Evolutionary conservation across 2,888 invertebrate genomes (phyloP).

Genomic region (Drosophila buzzatii): DNA sequence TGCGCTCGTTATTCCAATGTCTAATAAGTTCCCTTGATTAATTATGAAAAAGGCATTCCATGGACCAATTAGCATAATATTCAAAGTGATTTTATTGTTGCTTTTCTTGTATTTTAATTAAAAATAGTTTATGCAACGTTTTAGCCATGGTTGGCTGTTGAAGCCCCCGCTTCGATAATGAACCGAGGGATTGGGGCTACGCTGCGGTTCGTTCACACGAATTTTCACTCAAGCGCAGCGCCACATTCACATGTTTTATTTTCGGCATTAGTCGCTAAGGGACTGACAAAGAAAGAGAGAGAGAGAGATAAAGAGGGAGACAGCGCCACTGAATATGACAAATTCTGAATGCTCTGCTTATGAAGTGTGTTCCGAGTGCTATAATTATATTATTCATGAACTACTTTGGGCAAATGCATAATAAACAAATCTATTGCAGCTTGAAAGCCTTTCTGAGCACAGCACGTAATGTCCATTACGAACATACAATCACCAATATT

Average conservation of each 20-base stretch:
- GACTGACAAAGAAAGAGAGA: background rate
- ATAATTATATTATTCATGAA: background rate
- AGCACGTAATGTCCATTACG: background rate
- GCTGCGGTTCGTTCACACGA: conserved; percentile 70
- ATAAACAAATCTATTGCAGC: background rate
- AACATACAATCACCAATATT: background rate
- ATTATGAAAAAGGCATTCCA: conserved; percentile 25
- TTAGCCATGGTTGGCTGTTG: conserved; percentile 22
- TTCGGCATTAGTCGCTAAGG: conserved; percentile 45
- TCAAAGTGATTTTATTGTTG: conserved; percentile 11
- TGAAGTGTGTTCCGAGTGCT: too few species aligned
- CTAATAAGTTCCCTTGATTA: conserved; percentile 14
- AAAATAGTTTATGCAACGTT: conserved; percentile 24
- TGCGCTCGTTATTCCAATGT: background rate
- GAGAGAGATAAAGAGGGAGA: background rate
- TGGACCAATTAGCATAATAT: conserved; percentile 15
- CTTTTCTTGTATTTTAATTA: conserved; percentile 5
- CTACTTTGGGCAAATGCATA: too few species aligned
- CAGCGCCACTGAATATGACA: background rate
- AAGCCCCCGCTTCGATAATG: conserved; percentile 11
- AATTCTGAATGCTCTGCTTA: conserved; percentile 25
- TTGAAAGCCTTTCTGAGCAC: background rate
- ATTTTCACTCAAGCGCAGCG: conserved; percentile 68
- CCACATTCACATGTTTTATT: conserved; percentile 62
- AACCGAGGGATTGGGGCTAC: conserved; percentile 22